Conservation (phyloP, 2,888 invertebrate species). For the Dynastes hyllus region DNA sequence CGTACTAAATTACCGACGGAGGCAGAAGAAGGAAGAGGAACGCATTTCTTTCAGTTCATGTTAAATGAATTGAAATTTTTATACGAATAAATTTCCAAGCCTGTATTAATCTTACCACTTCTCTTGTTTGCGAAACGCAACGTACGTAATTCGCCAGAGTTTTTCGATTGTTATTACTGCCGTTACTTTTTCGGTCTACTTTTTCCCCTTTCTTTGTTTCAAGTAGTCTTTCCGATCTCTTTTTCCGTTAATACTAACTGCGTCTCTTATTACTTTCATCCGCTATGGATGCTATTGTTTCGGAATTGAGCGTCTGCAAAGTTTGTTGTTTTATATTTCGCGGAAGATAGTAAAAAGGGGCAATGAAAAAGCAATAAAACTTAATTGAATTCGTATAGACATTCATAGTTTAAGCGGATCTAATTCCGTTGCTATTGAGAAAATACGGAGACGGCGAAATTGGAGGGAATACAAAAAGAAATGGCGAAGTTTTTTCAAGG, state of each 20-base stretch:
- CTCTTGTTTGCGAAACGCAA: slow-evolving; percentile 26
- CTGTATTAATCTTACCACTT: slow-evolving; percentile 32
- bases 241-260: not conserved
- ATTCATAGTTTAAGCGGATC: slow-evolving; percentile 17
- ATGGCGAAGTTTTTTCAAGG: too few species aligned
- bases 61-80: slow-evolving; percentile 46
- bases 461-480: too few species aligned
- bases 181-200: not conserved
- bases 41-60: slow-evolving; percentile 31
- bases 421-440: not conserved
- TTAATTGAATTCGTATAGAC: slow-evolving; percentile 38
- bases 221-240: not conserved
- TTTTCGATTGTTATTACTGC: slow-evolving; percentile 14
- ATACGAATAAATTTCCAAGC: slow-evolving; percentile 33
- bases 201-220: not conserved
- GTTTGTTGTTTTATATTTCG: slow-evolving; percentile 35
- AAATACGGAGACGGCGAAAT: too few species aligned
- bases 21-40: not conserved
- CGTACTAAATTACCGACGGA: slow-evolving; percentile 40
- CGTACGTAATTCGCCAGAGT: not conserved
- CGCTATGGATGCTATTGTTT: slow-evolving; percentile 22
- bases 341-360: slow-evolving; percentile 31
- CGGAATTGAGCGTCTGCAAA: slow-evolving; percentile 27
- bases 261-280: not conserved
- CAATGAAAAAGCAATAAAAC: slow-evolving; percentile 33